Conservation (phyloP, 2,113 vertebrate genomes). For the Okapia johnstoni region DNA sequence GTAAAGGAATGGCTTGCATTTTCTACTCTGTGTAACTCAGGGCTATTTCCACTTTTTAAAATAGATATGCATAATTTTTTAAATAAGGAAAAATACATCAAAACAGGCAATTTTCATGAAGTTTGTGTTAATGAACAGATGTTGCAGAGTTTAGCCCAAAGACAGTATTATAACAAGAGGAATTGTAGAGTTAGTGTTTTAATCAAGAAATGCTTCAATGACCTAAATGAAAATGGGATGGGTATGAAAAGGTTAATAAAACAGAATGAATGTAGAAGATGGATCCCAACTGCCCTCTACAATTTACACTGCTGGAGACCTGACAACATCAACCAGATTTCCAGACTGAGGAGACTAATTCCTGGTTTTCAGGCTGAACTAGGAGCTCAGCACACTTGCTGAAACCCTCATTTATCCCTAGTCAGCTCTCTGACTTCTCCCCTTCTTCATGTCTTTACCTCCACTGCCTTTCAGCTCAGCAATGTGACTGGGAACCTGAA, state of each 20-base stretch:
- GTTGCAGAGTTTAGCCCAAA: neutral
- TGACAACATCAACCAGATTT: neutral
- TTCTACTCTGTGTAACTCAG: neutral
- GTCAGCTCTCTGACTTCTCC: neutral
- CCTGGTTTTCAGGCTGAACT: neutral
- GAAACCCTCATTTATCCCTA: neutral
- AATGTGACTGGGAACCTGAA: neutral
- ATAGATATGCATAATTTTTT: neutral
- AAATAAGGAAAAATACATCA: neutral
- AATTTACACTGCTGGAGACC: neutral
- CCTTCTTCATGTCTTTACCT: neutral
- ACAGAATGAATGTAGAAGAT: neutral
- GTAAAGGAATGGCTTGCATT: neutral
- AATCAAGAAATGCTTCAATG: neutral
- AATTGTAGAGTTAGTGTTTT: neutral
- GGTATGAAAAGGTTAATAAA: neutral
- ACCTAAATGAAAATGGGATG: neutral
- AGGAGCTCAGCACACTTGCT: neutral
- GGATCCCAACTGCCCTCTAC: neutral
- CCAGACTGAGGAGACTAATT: neutral
- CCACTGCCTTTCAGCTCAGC: neutral
- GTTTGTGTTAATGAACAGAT: neutral
- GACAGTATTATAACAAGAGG: neutral
- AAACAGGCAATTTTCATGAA: neutral
- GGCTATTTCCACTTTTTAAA: neutral